Evolutionary conservation across 1,140 invertebrate species (phyloP), one percentile per base, ranked within the genome.

Genomic region (Harpegnathos saltator): DNA sequence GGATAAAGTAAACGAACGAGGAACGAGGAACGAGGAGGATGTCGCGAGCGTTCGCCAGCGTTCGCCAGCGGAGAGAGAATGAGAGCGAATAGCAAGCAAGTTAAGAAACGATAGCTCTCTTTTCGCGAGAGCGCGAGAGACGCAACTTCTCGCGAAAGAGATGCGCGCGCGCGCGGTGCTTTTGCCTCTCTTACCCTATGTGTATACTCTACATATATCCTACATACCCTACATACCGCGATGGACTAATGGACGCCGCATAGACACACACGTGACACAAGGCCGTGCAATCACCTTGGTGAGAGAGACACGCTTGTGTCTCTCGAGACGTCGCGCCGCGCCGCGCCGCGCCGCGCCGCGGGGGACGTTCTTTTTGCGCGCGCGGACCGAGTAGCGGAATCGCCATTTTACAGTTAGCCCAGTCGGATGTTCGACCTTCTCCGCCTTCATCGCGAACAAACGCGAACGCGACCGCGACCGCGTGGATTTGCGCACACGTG

Each of bases 231-330:
- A 68, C 52, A 54, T 68, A 72, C 52, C 19, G 69, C 58, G 78
- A 74, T 68, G 44, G n/a, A n/a, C 33, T 74, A 75, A 61, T 82
- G 78, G 56, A 82, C 71, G 69, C 69, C 29, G 5, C 29, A 33
- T 5, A 33, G 1, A 33, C 29, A 33, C 38, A 82, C 78, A 82
- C 78, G 78, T 82, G 78, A 82, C 78, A 82, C 78, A 82, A 82
- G 78, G 78, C 78, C 78, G 71, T 44, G 59, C 71, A 22, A 82
- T 82, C 78, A 82, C 78, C 78, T 82, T 82, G 78, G 29, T 3
- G 4, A 3, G 63, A 56, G 65, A 74, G 44, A 44, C n/a, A n/a
- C 38, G 38, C 38, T 9, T 44, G 38, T 44, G 48, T 58, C 58
- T 54, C 19, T 14, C 78, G 68, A 61, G 66, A 82, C 58, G n/a